Evolutionary conservation across 1,140 invertebrate genomes (phyloP).

Genomic region (Medauroidea extradentata): DNA sequence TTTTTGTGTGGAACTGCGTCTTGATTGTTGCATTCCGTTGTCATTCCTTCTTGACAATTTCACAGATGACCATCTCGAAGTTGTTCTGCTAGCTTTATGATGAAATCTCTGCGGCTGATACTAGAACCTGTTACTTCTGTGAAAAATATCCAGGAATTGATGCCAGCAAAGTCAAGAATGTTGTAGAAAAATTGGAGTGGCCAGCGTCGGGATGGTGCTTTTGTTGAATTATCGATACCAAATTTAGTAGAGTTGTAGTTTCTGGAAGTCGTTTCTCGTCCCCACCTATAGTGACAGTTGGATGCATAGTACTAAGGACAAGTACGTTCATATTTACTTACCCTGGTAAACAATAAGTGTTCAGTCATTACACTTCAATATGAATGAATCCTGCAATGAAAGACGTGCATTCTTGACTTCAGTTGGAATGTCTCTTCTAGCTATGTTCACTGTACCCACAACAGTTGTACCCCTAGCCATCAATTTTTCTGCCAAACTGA

Average conservation of each 20-base stretch:
- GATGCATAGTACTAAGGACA: constrained; percentile 22
- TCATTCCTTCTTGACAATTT: too few species aligned
- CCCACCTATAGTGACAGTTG: constrained; percentile 16
- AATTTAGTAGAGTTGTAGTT: constrained; percentile 30
- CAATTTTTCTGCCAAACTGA: background rate
- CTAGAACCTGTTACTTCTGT: constrained; percentile 3
- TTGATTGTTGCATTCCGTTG: too few species aligned
- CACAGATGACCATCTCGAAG: too few species aligned
- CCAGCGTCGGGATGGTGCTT: constrained; percentile 18
- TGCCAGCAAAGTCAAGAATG: constrained; percentile 24
- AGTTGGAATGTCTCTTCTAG: too few species aligned
- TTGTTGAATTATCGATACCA: constrained; percentile 19
- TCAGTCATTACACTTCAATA: too few species aligned
- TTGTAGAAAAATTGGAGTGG: constrained; percentile 27
- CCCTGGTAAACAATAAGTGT: constrained; percentile 26
- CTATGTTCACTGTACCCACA: too few species aligned
- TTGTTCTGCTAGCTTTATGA: too few species aligned
- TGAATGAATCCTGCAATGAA: too few species aligned
- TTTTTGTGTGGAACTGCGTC: too few species aligned
- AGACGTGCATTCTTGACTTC: too few species aligned
- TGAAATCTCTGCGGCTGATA: too few species aligned
- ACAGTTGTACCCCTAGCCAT: too few species aligned
- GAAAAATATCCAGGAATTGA: constrained; percentile 17
- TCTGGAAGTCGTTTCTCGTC: constrained; percentile 21
- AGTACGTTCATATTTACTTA: constrained; percentile 25